These are phyloP conservation scores for Drosophila sproati DNA, from an alignment of 1,140 invertebrate species.

Conservation along the genomic window DNA sequence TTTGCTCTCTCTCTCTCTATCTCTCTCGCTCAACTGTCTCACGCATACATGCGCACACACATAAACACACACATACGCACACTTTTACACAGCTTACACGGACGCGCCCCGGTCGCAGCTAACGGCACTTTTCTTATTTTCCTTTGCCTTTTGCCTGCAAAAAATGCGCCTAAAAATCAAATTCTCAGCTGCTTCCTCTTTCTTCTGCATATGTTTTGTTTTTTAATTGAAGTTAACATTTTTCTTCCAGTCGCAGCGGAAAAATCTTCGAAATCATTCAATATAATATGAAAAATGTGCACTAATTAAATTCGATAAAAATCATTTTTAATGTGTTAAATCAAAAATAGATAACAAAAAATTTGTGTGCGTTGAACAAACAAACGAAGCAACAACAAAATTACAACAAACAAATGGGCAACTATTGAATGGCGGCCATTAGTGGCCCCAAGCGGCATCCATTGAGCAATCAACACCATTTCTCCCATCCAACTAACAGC, in stretches of 20 bases:
- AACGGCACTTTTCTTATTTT: slow-evolving; percentile 60
- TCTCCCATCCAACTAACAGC: slow-evolving; percentile 70
- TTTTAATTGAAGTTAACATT: slow-evolving; percentile 14
- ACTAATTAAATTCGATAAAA: slow-evolving; percentile 11
- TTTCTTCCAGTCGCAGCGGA: slow-evolving; percentile 20
- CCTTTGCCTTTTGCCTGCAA: slow-evolving; percentile 29
- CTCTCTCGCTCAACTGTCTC: slow-evolving; percentile 2
- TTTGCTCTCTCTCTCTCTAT: slow-evolving; percentile 11
- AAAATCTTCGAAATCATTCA: slow-evolving; percentile 11
- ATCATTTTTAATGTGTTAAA: slow-evolving; percentile 45
- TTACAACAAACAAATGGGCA: slow-evolving; percentile 67
- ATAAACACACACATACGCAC: not conserved
- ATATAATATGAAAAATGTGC: slow-evolving; percentile 42
- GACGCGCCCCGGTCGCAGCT: slow-evolving; percentile 54
- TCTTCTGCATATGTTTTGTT: slow-evolving; percentile 2
- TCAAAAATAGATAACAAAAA: slow-evolving; percentile 17
- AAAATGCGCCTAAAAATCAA: slow-evolving; percentile 46
- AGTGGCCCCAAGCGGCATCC: slow-evolving; percentile 92
- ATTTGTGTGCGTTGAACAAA: slow-evolving; percentile 20
- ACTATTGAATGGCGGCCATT: slow-evolving; percentile 91
- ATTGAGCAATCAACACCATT: slow-evolving; percentile 81
- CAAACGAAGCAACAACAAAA: slow-evolving; percentile 34
- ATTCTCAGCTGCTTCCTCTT: slow-evolving; percentile 6
- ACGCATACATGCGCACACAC: slow-evolving; percentile 47
- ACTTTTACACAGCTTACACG: slow-evolving; percentile 23